phyloP scores from a whole-genome alignment of 2,113 vertebrate genomes.

The Rattus norvegicus region DNA sequence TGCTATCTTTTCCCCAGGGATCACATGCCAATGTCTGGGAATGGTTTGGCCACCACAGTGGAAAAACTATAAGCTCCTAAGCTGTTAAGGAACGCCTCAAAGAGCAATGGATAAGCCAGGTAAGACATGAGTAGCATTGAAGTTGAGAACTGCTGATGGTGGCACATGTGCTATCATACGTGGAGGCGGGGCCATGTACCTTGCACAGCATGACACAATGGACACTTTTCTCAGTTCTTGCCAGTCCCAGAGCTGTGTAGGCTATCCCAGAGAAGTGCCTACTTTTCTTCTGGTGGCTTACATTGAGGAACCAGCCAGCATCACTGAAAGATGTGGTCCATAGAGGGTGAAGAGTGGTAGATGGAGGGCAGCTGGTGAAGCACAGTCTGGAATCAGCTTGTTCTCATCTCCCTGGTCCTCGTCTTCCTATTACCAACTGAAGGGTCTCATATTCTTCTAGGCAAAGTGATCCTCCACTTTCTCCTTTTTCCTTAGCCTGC shows the following conservation, averaged over 20 bases:
- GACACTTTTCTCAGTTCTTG: not conserved
- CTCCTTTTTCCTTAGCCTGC: not conserved
- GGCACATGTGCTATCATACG: not conserved
- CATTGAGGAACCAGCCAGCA: not conserved
- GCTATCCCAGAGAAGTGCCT: not conserved
- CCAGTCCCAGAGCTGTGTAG: too few species aligned
- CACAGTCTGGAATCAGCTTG: not conserved
- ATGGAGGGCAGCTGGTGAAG: not conserved
- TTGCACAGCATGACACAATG: accelerated
- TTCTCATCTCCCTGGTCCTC: not conserved
- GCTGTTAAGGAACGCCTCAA: not conserved
- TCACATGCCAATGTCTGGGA: not conserved
- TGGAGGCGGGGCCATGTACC: not conserved
- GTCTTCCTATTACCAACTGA: not conserved
- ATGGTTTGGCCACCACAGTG: not conserved
- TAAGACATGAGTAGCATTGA: not conserved
- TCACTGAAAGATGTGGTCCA: not conserved
- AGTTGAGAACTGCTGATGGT: not conserved
- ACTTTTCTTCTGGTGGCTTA: not conserved
- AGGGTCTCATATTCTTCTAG: not conserved
- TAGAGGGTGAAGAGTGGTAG: not conserved
- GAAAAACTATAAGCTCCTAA: not conserved
- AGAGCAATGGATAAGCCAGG: too few species aligned
- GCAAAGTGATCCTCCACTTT: not conserved
- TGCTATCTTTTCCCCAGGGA: not conserved